Percentiles rank a stretch among this genome's conserved stretches.
Evolutionary conservation across 2,113 vertebrate genomes (phyloP).

Genomic region (Carettochelys insculpta): DNA sequence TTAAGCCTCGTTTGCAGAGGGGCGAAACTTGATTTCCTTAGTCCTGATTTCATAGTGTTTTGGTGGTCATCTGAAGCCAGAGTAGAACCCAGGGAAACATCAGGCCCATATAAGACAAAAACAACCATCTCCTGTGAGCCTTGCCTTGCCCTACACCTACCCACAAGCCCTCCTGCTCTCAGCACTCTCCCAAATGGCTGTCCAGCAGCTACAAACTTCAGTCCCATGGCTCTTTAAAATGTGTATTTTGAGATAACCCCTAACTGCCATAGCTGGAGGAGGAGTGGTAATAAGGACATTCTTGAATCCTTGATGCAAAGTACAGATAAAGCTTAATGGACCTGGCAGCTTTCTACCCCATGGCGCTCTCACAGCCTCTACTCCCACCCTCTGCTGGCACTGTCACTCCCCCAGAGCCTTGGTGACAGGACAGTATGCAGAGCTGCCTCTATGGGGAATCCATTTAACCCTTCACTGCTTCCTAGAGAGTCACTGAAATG

Average conservation of each 20-base stretch:
- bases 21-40: fast-evolving
- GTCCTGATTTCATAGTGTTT: background rate
- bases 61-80: conserved; percentile 3
- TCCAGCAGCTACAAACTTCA: conserved; percentile 33
- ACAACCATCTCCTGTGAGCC: background rate
- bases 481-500: background rate
- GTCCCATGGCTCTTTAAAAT: background rate
- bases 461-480: background rate
- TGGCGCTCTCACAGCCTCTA: background rate
- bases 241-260: conserved; percentile 10
- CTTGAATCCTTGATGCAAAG: background rate
- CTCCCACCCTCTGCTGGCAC: background rate
- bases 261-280: background rate
- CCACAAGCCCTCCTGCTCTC: conserved; percentile 8
- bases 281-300: background rate
- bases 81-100: background rate
- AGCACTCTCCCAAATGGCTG: conserved; percentile 4
- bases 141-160: background rate
- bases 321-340: background rate
- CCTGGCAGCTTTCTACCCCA: background rate
- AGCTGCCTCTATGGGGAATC: background rate
- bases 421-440: background rate
- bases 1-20: fast-evolving
- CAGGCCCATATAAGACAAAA: background rate
- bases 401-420: background rate